These are phyloP conservation scores for Mystacornis crossleyi DNA, from an alignment of 2,113 vertebrate species.

Conservation along the genomic window DNA sequence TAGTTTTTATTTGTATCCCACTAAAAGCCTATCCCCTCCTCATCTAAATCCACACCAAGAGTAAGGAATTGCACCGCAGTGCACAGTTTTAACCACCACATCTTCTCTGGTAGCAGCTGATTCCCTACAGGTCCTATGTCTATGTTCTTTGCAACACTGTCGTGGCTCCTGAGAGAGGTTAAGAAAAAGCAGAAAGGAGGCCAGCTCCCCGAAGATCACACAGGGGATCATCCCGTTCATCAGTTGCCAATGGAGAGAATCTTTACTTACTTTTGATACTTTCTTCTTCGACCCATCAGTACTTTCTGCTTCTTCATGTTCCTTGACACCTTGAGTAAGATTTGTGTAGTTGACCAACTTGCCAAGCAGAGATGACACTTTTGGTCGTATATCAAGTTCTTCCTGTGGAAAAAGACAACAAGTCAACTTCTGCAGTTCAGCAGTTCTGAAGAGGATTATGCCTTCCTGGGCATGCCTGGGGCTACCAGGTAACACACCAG, in stretches of 20 bases:
- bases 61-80: neutral
- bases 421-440: neutral
- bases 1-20: neutral
- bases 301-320: slow-evolving; percentile 94
- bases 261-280: slow-evolving; percentile 85
- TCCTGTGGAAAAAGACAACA: slow-evolving; percentile 78
- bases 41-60: neutral
- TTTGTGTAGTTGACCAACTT: slow-evolving; percentile 97
- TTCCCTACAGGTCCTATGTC: neutral
- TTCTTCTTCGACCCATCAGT: slow-evolving; percentile 80
- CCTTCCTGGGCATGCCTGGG: neutral
- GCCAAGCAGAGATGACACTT: slow-evolving; percentile 95
- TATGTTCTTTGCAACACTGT: neutral
- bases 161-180: neutral
- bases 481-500: neutral
- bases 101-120: neutral
- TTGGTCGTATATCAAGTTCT: slow-evolving; percentile 95
- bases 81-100: neutral
- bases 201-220: neutral
- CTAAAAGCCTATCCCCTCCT: neutral
- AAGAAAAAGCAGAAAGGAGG: neutral
- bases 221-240: fast-evolving
- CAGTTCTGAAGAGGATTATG: neutral
- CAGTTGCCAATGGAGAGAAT: neutral
- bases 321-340: slow-evolving; percentile 95